A percentile compares a stretch with the other conserved stretches of the same genome.
Evolutionary conservation across 2,113 vertebrate genomes (phyloP).

Genomic region (Halichoerus grypus): DNA sequence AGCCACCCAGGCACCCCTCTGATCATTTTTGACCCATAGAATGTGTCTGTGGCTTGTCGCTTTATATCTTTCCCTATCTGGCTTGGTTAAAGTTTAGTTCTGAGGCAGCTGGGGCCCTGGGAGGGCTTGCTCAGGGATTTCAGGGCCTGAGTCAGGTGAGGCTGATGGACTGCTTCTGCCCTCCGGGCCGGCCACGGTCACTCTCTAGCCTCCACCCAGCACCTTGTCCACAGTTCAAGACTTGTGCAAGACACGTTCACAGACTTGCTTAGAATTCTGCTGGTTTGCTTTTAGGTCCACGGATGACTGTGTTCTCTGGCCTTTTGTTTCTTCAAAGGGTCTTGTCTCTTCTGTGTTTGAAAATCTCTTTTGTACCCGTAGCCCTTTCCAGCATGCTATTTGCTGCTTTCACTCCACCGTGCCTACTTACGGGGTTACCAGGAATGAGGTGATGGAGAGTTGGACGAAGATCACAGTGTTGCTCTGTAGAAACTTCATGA

Average conservation of each 20-base stretch:
- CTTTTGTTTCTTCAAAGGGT: neutral
- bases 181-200: neutral
- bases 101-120: neutral
- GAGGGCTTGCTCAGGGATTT: neutral
- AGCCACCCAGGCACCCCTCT: neutral
- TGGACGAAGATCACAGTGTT: neutral
- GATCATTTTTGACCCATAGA: neutral
- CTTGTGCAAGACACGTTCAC: neutral
- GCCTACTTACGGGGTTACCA: neutral
- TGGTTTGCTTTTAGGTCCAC: neutral
- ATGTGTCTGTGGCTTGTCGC: neutral
- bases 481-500: neutral
- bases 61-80: neutral
- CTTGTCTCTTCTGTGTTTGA: neutral
- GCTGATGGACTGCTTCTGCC: neutral
- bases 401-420: neutral
- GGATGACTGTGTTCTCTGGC: neutral
- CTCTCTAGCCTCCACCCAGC: neutral
- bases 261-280: neutral
- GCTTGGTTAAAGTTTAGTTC: neutral
- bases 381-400: neutral
- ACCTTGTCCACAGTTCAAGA: neutral
- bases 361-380: neutral
- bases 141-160: neutral
- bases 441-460: neutral